Base-by-base conservation (phyloP, 2,113 vertebrate genomes). In the Apteryx owenii region DNA sequence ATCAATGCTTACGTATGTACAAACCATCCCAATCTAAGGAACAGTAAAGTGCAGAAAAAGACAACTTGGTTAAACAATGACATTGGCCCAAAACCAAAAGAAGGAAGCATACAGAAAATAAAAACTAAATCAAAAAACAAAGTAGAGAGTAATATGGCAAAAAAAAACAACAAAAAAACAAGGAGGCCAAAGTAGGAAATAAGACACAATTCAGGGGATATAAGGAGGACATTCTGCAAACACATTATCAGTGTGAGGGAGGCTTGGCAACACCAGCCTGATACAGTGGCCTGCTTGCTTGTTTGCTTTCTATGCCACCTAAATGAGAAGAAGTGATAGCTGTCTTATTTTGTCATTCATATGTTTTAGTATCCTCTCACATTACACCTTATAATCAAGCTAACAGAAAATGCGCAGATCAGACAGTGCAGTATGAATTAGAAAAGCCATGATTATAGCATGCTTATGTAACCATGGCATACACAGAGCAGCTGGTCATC, bases 401-500 rank as follows among this genome's bases (percentile, higher is more conserved):
- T 42, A 65, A 44, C 90, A 50, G 88, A 60, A 87, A 71, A 72
- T 20, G 36, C 3, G 4, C 82, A 0, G 3, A 66, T 77, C 12
- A 4, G 68, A 56, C 58, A 20, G 44, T 48, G 95, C 76, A 62
- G 88, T 83, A 76, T 90, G 68, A 38, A 19, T 66, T 60, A 51
- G n/a, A 88, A 90, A 81, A 92, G 90, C 82, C 82, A 10, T 1
- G 40, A 90, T 92, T 78, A 79, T 7, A 81, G 78, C 73, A 58
- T n/a, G 26, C 65, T 87, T 95, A 89, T 0, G 20, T 90, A 90
- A 92, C 72, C 50, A 36, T 1, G 6, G 69, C 95, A 95, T 84
- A 94, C 48, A 33, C 54, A 62, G 86, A 95, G 89, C 94, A 95
- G 93, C 95, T 93, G 94, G 89, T 84, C 95, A 95, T 72, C 61